Evolutionary conservation across 37 sponge, comb jelly and placozoan species (phyloP).

Genomic region (Agelas oroides): DNA sequence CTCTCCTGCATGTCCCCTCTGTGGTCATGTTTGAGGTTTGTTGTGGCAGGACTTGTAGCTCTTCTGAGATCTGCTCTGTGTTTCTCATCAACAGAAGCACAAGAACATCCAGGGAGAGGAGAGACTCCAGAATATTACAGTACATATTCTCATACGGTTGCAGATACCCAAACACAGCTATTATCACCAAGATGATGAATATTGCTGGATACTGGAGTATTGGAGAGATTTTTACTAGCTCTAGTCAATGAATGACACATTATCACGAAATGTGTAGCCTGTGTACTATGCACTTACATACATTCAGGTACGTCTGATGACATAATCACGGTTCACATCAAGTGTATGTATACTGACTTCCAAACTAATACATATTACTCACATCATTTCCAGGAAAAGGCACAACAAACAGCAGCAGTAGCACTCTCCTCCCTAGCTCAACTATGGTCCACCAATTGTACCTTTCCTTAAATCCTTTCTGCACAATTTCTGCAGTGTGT

Average conservation of each 20-base stretch:
- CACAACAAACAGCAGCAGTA: conserved; percentile 54
- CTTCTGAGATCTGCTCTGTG: background rate
- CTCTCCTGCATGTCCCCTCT: no score
- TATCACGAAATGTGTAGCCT: no score
- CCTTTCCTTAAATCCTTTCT: conserved; percentile 39
- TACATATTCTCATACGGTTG: conserved; percentile 49
- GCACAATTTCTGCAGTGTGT: background rate
- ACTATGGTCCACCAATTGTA: conserved; percentile 64
- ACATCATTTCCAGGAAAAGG: conserved; percentile 67
- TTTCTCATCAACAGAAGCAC: conserved; percentile 24
- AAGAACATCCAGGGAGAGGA: conserved; percentile 33
- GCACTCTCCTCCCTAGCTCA: conserved; percentile 65
- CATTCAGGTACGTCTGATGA: no score
- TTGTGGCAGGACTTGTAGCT: no score
- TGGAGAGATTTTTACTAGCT: no score
- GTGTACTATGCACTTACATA: no score
- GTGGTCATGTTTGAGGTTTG: no score
- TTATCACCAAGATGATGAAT: conserved; percentile 13
- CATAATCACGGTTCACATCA: no score
- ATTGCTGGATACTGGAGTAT: conserved; percentile 53
- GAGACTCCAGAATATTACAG: conserved; percentile 43
- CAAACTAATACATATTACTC: no score
- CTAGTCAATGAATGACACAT: no score
- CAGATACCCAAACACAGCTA: conserved; percentile 5
- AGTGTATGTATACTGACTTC: no score